Evolutionary conservation across 2,797 vertebrate genomes (phyloP).

Genomic region (Phylloscopus collybita): DNA sequence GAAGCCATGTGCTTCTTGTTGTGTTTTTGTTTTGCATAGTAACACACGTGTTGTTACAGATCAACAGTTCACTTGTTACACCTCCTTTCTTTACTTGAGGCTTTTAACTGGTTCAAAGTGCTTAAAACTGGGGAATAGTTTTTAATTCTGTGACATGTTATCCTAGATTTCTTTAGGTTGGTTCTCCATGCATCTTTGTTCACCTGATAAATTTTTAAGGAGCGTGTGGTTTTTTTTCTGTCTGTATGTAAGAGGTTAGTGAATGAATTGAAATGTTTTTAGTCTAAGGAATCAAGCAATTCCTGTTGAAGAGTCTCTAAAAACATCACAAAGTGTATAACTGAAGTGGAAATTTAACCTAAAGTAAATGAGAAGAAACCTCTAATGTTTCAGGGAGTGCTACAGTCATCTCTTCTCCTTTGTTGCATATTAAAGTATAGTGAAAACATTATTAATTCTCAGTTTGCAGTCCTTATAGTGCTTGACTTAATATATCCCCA

Average conservation of each 20-base stretch:
- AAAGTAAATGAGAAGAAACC: not conserved
- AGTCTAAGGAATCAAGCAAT: not conserved
- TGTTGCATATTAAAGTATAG: not conserved
- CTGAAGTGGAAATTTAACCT: not conserved
- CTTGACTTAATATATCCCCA: not conserved
- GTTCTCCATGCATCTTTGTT: not conserved
- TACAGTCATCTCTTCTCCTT: not conserved
- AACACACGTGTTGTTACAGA: not conserved
- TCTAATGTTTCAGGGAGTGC: not conserved
- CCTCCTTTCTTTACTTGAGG: not conserved
- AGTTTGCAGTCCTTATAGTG: not conserved
- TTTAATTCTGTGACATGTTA: not conserved
- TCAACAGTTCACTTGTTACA: not conserved
- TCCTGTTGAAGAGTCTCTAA: not conserved
- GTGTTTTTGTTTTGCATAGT: constrained; percentile 33
- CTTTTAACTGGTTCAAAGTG: not conserved
- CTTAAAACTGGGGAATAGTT: not conserved
- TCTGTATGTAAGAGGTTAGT: not conserved
- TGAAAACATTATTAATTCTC: not conserved
- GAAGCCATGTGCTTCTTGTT: not conserved
- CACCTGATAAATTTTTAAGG: not conserved
- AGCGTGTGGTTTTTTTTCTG: not conserved
- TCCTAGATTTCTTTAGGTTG: not conserved
- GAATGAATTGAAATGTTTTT: not conserved
- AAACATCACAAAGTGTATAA: not conserved